Conservation (phyloP, 2,797 vertebrate genomes). For the Hoplostethus atlanticus region DNA sequence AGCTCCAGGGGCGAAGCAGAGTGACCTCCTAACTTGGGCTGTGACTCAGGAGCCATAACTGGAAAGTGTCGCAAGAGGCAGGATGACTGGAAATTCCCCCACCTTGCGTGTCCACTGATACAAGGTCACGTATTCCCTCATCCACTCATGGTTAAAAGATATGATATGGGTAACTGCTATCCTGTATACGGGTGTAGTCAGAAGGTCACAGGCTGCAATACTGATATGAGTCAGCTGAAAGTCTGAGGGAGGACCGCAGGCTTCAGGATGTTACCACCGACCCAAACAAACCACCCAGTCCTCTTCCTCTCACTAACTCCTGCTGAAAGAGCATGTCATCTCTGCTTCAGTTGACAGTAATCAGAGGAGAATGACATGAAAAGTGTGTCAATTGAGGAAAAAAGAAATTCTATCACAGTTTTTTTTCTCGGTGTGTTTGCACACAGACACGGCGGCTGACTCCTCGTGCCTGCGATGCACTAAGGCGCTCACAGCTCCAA, state of each 20-base stretch:
- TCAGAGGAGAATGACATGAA: no score
- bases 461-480: conserved; percentile 10
- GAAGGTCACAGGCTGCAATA: conserved; percentile 4
- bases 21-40: conserved; percentile 47
- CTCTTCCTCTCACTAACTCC: neutral
- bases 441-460: neutral
- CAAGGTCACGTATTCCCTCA: conserved; percentile 4
- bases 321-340: no score
- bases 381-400: conserved; percentile 11
- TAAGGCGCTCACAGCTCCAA: neutral
- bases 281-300: neutral
- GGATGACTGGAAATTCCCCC: conserved; percentile 1
- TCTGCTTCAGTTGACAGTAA: no score
- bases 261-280: neutral
- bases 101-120: neutral
- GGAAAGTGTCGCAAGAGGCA: neutral
- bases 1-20: conserved; percentile 17
- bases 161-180: no score
- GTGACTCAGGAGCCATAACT: conserved; percentile 27
- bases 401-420: conserved; percentile 40
- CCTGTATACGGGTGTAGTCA: neutral
- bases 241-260: conserved; percentile 7
- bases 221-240: neutral
- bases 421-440: conserved; percentile 39
- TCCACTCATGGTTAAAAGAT: neutral